Percentiles rank a stretch among this genome's conserved stretches.
Evolutionary conservation across 2,113 vertebrate genomes (phyloP).

Genomic region (Myotis davidii): DNA sequence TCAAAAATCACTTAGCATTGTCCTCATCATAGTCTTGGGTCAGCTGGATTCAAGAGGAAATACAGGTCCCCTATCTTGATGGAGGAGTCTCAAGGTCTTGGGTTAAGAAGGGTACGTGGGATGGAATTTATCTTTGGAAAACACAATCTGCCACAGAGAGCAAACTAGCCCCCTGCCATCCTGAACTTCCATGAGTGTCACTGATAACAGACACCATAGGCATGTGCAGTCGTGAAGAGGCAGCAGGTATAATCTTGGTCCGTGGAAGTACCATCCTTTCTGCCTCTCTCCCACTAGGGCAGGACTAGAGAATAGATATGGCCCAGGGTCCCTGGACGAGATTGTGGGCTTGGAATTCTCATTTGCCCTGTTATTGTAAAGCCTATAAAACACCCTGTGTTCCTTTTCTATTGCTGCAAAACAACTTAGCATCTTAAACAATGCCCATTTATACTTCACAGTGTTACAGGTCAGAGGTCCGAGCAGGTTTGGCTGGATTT

Average conservation of each 20-base stretch:
- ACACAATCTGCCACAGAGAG: not conserved
- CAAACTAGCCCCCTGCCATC: not conserved
- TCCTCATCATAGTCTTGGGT: not conserved
- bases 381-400: not conserved
- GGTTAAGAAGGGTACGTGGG: not conserved
- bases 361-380: not conserved
- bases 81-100: not conserved
- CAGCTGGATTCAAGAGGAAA: not conserved
- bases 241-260: not conserved
- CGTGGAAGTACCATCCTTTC: not conserved
- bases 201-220: not conserved
- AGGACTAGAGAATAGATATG: not conserved
- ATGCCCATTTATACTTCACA: not conserved
- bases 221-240: not conserved
- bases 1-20: not conserved
- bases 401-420: not conserved
- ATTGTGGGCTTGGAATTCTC: not conserved
- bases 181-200: not conserved
- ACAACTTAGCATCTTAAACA: not conserved
- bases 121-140: not conserved
- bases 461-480: not conserved
- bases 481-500: not conserved
- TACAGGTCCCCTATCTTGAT: not conserved
- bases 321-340: not conserved
- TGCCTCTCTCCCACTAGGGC: not conserved